phyloP scores from a whole-genome alignment of 2,888 invertebrate species.

The Cosmorhoe ocellata region DNA sequence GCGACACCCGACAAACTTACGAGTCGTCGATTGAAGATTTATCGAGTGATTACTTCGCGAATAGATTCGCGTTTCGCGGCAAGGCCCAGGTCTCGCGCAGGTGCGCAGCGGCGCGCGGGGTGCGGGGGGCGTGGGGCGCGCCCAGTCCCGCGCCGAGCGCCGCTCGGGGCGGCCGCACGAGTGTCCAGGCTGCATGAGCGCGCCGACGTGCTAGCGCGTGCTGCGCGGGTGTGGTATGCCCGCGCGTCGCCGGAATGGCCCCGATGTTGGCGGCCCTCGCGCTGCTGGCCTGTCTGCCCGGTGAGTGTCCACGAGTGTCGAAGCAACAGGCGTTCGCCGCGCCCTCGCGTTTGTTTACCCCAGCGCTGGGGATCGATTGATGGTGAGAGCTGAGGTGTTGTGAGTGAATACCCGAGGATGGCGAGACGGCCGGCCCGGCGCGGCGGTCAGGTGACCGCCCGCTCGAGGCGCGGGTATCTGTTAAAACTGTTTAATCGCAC shows the following conservation, averaged over 20 bases:
- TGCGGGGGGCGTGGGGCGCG: constrained; percentile 41
- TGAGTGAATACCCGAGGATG: constrained; percentile 53
- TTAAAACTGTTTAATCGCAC: constrained; percentile 21
- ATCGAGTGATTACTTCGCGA: constrained; percentile 41
- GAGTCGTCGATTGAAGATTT: constrained; percentile 33
- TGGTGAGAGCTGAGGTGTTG: constrained; percentile 70
- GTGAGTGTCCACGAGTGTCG: constrained; percentile 62
- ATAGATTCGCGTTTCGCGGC: constrained; percentile 26
- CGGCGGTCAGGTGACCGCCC: constrained; percentile 48
- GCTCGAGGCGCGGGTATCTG: constrained; percentile 15
- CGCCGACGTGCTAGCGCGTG: constrained; percentile 78
- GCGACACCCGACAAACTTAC: constrained; percentile 21
- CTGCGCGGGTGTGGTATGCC: constrained; percentile 81
- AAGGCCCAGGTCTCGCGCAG: constrained; percentile 50
- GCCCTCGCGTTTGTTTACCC: constrained; percentile 66
- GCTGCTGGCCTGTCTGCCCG: constrained; percentile 76
- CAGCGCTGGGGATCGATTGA: constrained; percentile 50
- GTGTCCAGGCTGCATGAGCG: constrained; percentile 69
- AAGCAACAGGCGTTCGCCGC: constrained; percentile 72
- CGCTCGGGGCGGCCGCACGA: constrained; percentile 69
- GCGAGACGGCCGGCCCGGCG: constrained; percentile 21
- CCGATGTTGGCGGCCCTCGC: constrained; percentile 73
- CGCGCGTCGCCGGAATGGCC: constrained; percentile 78
- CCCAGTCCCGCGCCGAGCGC: constrained; percentile 73
- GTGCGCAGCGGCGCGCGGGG: constrained; percentile 55